These are phyloP conservation scores for Drosophila parthenogenetica DNA, from an alignment of 2,888 invertebrate species.

Conservation along the genomic window DNA sequence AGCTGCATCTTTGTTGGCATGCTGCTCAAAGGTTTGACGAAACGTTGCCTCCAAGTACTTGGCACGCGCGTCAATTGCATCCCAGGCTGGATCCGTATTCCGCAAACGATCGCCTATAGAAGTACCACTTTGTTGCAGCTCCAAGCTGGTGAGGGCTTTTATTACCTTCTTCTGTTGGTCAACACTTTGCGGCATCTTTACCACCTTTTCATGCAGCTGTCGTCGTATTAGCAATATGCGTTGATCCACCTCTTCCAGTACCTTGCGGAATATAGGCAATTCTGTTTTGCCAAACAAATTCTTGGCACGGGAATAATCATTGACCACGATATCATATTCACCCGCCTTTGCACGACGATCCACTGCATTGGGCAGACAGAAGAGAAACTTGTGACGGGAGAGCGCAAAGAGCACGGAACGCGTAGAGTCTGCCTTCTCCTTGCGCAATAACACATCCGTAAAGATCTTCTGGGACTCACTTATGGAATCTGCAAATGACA, in stretches of 20 bases:
- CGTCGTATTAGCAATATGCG: slow-evolving; percentile 93
- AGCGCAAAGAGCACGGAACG: slow-evolving; percentile 96
- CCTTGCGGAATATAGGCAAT: slow-evolving; percentile 93
- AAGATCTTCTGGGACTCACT: slow-evolving; percentile 96
- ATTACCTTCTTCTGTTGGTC: slow-evolving; percentile 98
- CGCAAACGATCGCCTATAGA: slow-evolving; percentile 82
- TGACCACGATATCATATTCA: slow-evolving; percentile 98
- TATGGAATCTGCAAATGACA: slow-evolving; percentile 90
- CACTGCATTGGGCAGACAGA: slow-evolving; percentile 97
- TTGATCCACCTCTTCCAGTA: slow-evolving; percentile 95
- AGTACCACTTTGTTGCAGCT: slow-evolving; percentile 85
- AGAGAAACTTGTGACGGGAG: slow-evolving; percentile 95
- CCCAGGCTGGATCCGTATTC: slow-evolving; percentile 97
- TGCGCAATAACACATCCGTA: slow-evolving; percentile 95
- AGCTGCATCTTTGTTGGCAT: slow-evolving; percentile 79
- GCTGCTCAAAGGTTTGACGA: slow-evolving; percentile 83
- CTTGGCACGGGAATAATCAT: slow-evolving; percentile 98
- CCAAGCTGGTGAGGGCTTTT: slow-evolving; percentile 90
- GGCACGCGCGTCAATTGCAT: slow-evolving; percentile 94
- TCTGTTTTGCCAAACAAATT: slow-evolving; percentile 98
- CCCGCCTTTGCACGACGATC: slow-evolving; percentile 96
- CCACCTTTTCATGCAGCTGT: slow-evolving; percentile 92
- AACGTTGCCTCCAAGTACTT: slow-evolving; percentile 88
- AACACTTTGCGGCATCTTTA: slow-evolving; percentile 95
- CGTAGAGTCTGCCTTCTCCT: slow-evolving; percentile 98